Base-by-base conservation (phyloP, 2,113 vertebrate species). In the Caloenas nicobarica region DNA sequence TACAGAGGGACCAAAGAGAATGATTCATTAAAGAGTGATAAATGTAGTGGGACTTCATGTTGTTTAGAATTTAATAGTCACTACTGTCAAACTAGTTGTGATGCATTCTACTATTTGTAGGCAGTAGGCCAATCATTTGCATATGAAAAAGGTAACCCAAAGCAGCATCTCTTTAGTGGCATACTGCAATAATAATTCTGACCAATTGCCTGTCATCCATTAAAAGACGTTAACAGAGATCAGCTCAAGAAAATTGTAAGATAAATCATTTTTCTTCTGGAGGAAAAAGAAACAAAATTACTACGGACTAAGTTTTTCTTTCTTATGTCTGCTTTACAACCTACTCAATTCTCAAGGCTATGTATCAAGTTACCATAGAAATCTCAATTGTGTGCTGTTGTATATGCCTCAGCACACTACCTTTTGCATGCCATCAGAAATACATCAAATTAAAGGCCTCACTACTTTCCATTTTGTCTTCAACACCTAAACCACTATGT, bases 1-100 rank as follows among this genome's bases (percentile, higher is more conserved):
- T 94, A 94, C 19, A 77, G 72, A 87, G 77, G 91, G 92, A 97
- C 87, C 70, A 83, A 95, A 97, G 96, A 60, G 89, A 97, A 92
- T 95, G 95, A 97, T 88, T 98, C 97, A 98, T 97, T 97, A 98
- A 91, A 93, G 66, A 95, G 93, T 95, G 96, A 98, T 97, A 97
- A 97, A 97, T 88, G 94, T 65, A 81, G 89, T 54, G 76, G 65
- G 94, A 94, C 90, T 97, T 88, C 95, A 91, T 51, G 84, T 61
- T 89, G 36, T 73, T 95, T 61, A 77, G 87, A 95, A 95, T 86
- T 94, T 89, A 91, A 96, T 69, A 97, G 95, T 89, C 93, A 91
- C 66, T 91, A 77, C 38, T 73, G 81, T 86, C 80, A 81, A 76
- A 91, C 79, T 84, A 91, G 74, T 76, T 89, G 96, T 57, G 71